Evolutionary conservation across 2,888 invertebrate species (phyloP), one percentile per base, ranked within the genome.

Genomic region (Orthosia gracilis): DNA sequence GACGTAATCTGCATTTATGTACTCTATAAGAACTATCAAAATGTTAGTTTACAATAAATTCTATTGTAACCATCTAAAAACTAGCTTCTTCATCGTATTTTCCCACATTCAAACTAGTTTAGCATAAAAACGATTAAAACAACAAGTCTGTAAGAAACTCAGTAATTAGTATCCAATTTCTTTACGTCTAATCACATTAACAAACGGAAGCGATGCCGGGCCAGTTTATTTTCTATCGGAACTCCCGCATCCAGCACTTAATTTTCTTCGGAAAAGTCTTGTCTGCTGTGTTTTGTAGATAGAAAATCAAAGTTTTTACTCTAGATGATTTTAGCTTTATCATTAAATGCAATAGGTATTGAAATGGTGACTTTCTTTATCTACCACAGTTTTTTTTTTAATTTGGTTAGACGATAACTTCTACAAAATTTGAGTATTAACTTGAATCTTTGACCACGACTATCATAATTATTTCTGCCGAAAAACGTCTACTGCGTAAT

Each of bases 141-240:
- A 75, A 47, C 52, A 76, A 40, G 68, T 40, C 17, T 47, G 9
- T 31, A 76, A 59, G 76, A 74, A 74, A 75, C 59, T 47, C 31
- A 2, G 70, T 76, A 77, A 70, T 69, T 62, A 77, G 55, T 70
- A 76, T 62, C 45, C 23, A 81, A 71, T 79, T 81, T 81, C 66
- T 81, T 76, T 66, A 70, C 63, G 62, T 31, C 57, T 70, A 63
- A 70, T 80, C 49, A 67, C 71, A 80, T 80, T 80, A 81, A 21
- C 4, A 63, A 76, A 12, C 65, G 70, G 80, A 80, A 76, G 49
- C 15, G 4, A 17, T 15, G n/a, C 18, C 31, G 50, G 17, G 9
- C 76, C 55, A 50, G 70, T 80, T 76, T 45, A 55, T 54, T 79
- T 81, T 71, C 66, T 26, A 80, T 57, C 70, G 62, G 79, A 59